A percentile compares a stretch with the other conserved stretches of the same genome.
Conservation (phyloP, 2,888 invertebrate genomes). For the Eulithis prunata region DNA sequence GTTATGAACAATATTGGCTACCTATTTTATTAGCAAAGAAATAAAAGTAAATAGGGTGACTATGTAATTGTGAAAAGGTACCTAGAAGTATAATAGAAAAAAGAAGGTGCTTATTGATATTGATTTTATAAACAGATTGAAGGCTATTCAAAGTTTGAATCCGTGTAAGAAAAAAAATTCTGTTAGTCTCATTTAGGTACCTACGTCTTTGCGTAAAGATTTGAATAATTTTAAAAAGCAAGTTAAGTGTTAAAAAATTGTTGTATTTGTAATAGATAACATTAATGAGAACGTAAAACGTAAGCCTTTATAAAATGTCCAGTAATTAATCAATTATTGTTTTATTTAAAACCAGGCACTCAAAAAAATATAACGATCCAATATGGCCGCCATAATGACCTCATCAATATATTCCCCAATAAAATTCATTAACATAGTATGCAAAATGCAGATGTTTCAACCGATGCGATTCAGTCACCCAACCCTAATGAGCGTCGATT, state of each 20-base stretch:
- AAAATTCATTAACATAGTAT: conserved; percentile 43
- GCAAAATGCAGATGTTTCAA: conserved; percentile 53
- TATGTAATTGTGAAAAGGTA: too few relatives aligned
- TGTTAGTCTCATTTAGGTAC: too few relatives aligned
- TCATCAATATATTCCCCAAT: conserved; percentile 46
- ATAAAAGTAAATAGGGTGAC: background rate
- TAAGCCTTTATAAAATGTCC: too few relatives aligned
- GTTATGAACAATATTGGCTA: conserved; percentile 1
- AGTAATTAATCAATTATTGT: background rate
- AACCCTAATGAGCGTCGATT: conserved; percentile 70
- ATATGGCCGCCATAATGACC: conserved; percentile 34
- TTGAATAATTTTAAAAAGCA: too few relatives aligned
- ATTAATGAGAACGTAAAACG: too few relatives aligned
- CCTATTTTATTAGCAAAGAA: background rate
- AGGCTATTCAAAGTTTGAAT: too few relatives aligned
- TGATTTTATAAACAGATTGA: too few relatives aligned
- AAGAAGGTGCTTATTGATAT: background rate
- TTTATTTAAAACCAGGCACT: background rate
- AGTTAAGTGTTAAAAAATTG: too few relatives aligned
- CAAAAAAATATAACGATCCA: conserved; percentile 8
- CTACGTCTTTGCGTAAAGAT: too few relatives aligned
- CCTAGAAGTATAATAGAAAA: too few relatives aligned
- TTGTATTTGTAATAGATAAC: too few relatives aligned
- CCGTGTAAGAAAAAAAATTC: too few relatives aligned
- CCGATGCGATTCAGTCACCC: conserved; percentile 59